These are phyloP conservation scores for Anthoscopus minutus DNA, from an alignment of 2,113 vertebrate species.

Conservation along the genomic window DNA sequence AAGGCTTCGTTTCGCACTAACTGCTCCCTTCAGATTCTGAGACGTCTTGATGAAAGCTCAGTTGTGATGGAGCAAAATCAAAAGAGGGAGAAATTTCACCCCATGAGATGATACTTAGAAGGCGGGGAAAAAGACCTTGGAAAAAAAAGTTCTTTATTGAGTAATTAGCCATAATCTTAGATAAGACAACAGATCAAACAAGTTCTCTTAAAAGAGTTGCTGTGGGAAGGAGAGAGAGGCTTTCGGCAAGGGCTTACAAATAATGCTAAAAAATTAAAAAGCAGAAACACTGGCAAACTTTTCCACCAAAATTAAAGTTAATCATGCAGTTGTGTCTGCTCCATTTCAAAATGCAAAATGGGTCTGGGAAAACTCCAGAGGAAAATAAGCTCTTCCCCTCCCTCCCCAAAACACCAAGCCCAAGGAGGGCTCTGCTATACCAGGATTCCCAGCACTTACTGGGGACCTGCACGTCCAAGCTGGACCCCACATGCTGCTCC, in stretches of 20 bases:
- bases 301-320: neutral
- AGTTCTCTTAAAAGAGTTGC: slow-evolving; percentile 29
- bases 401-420: fast-evolving
- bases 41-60: slow-evolving; percentile 3
- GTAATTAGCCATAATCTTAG: slow-evolving; percentile 62
- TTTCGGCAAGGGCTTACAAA: slow-evolving; percentile 1
- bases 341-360: neutral
- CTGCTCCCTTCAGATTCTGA: slow-evolving; percentile 17
- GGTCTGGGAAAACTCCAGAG: neutral
- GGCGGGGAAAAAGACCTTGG: neutral
- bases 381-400: neutral
- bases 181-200: slow-evolving; percentile 60
- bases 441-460: neutral
- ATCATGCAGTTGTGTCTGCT: neutral
- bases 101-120: neutral
- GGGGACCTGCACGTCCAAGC: fast-evolving
- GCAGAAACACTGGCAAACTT: neutral
- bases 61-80: slow-evolving; percentile 17
- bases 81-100: neutral
- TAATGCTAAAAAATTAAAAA: neutral
- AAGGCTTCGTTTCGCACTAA: neutral
- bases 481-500: fast-evolving
- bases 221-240: neutral
- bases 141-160: slow-evolving; percentile 22
- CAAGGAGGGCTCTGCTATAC: neutral